Evolutionary conservation across 2,888 invertebrate genomes (phyloP), one percentile per base, ranked within the genome.

Genomic region (Lochmaea capreae): DNA sequence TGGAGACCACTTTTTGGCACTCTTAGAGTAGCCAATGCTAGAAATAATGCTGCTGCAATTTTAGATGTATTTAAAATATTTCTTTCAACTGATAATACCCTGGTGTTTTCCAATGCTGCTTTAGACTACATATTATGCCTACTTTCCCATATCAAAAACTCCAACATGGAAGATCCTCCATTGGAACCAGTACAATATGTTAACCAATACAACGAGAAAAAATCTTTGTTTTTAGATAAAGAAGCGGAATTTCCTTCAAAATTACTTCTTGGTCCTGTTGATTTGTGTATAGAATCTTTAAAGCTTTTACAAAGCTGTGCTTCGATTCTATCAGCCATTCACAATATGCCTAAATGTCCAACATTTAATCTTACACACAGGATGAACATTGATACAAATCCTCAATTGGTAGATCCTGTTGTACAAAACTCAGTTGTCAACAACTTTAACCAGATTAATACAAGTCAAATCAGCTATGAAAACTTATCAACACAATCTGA

Each of bases 1-100:
- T 99, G 98, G 98, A 90, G 98, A 69, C 97, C 98, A 0, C 88
- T 99, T 1, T 99, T 99, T 85, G 97, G 97, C 12, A 97, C 98
- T 0, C 87, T 99, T 59, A 91, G 97, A 22, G 96, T 97, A 61
- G 97, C 97, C 0, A 94, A 93, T 81, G 90, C 90, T 81, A 85
- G 89, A 75, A 90, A 88, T 81, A 93, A 93, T 79, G 91, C 93
- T 26, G 90, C 92, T 0, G 92, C 93, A 0, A 92, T 95, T 73
- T 88, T 95, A 69, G 98, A 98, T 86, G 97, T 98, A 67, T 98
- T 99, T 84, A 93, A 95, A 84, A 95, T 97, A 33, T 99, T 98
- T 86, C 91, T 98, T 3, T 93, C 93, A 79, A 97, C 97, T 16
- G 97, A 98, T 83, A 97, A 98, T 83, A 94, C 97, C 16, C 88